These are phyloP conservation scores for Mythimna albipuncta DNA, from an alignment of 2,888 invertebrate species.

Conservation along the genomic window DNA sequence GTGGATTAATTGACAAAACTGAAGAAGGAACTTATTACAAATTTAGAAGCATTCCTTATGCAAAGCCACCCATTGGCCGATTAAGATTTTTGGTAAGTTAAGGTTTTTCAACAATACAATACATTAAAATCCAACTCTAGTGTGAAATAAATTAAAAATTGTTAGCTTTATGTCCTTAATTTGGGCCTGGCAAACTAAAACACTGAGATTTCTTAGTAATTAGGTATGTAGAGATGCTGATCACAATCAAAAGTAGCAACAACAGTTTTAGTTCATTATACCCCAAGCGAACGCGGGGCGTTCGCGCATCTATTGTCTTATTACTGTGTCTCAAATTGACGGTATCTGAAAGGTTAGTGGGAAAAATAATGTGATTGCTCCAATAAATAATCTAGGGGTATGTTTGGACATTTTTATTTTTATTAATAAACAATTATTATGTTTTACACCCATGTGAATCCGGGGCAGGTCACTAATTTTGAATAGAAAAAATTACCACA, in stretches of 20 bases:
- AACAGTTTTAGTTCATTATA: too few species aligned
- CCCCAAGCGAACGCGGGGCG: too few species aligned
- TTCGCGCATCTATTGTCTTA: too few species aligned
- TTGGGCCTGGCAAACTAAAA: neutral
- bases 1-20: constrained; percentile 75
- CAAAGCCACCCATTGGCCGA: constrained; percentile 80
- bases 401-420: too few species aligned
- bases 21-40: constrained; percentile 75
- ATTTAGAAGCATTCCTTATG: constrained; percentile 85
- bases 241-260: neutral
- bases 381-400: neutral
- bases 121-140: neutral
- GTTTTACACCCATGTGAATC: too few species aligned
- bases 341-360: neutral
- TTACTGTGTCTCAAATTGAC: too few species aligned
- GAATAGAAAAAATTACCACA: too few species aligned
- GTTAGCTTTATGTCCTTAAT: neutral
- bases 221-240: neutral
- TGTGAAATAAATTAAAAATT: neutral
- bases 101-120: neutral
- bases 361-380: neutral
- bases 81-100: constrained; percentile 82
- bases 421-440: neutral
- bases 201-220: neutral
- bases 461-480: too few species aligned